Conservation (phyloP, 2,888 invertebrate species). For the Euproctis similis region DNA sequence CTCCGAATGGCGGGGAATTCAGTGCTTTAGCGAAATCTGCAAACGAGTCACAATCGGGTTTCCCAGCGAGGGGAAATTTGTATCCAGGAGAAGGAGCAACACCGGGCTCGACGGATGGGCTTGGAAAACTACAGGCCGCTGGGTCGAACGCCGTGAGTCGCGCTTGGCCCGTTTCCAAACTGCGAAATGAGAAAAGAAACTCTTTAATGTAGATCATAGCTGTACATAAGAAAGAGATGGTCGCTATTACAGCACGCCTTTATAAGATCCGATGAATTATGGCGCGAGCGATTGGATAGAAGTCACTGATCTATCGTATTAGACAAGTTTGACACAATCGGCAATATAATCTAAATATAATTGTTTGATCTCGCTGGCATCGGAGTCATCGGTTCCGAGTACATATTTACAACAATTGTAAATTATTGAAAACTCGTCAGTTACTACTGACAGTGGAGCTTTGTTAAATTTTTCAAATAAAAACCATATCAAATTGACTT, state of each 20-base stretch:
- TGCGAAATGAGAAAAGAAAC: conserved; percentile 76
- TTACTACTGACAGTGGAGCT: too few species aligned
- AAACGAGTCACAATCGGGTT: conserved; percentile 56
- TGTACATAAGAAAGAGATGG: conserved; percentile 67
- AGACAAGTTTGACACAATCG: conserved; percentile 61
- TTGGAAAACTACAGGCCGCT: conserved; percentile 73
- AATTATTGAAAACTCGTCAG: too few species aligned
- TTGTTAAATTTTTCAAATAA: too few species aligned
- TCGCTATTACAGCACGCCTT: conserved; percentile 53
- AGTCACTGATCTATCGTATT: conserved; percentile 60
- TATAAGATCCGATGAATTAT: conserved; percentile 68
- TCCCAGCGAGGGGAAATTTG: conserved; percentile 38
- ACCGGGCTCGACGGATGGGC: conserved; percentile 65
- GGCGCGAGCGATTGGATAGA: conserved; percentile 65
- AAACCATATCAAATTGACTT: too few species aligned
- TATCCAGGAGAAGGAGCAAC: conserved; percentile 48
- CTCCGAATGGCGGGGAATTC: conserved; percentile 48
- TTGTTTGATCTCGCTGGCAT: conserved; percentile 32
- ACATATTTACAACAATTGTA: too few species aligned
- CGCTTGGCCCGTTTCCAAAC: conserved; percentile 76
- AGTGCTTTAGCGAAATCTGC: conserved; percentile 39
- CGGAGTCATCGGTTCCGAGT: too few species aligned
- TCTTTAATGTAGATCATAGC: conserved; percentile 59
- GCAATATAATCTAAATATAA: conserved; percentile 56
- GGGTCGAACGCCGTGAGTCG: conserved; percentile 70